phyloP scores from a whole-genome alignment of 2,888 invertebrate species.

The Ramazzottius varieornatus region DNA sequence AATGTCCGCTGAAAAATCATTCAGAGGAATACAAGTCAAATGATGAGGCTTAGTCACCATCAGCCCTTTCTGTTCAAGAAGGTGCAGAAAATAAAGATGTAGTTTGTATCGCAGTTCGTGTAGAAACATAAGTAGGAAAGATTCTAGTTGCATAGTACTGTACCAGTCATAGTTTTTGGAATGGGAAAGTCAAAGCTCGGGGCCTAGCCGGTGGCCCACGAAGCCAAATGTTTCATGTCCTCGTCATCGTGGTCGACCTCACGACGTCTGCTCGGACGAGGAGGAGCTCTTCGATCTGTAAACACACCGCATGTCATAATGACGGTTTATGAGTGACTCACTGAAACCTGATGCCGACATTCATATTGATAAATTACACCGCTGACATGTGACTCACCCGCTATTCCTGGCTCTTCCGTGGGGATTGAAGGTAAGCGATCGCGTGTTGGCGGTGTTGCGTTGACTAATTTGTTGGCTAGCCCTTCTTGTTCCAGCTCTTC shows the following conservation, averaged over 20 bases:
- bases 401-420: neutral
- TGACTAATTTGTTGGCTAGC: neutral
- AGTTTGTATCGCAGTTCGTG: too few relatives aligned
- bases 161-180: too few relatives aligned
- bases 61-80: too few relatives aligned
- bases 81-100: too few relatives aligned
- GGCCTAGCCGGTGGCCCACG: neutral
- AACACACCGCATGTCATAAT: neutral
- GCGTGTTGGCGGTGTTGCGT: neutral
- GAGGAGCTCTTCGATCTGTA: neutral
- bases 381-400: too few relatives aligned
- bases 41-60: too few relatives aligned
- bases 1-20: too few relatives aligned
- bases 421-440: neutral
- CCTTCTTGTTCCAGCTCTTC: neutral
- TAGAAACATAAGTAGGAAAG: too few relatives aligned
- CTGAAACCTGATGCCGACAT: neutral
- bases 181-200: too few relatives aligned
- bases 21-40: too few relatives aligned
- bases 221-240: neutral
- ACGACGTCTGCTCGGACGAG: neutral
- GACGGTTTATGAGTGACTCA: neutral
- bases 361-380: too few relatives aligned
- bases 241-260: neutral
- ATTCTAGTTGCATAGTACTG: too few relatives aligned